Evolutionary conservation across 2,888 invertebrate genomes (phyloP).

Genomic region (Iselma pallidipennis): DNA sequence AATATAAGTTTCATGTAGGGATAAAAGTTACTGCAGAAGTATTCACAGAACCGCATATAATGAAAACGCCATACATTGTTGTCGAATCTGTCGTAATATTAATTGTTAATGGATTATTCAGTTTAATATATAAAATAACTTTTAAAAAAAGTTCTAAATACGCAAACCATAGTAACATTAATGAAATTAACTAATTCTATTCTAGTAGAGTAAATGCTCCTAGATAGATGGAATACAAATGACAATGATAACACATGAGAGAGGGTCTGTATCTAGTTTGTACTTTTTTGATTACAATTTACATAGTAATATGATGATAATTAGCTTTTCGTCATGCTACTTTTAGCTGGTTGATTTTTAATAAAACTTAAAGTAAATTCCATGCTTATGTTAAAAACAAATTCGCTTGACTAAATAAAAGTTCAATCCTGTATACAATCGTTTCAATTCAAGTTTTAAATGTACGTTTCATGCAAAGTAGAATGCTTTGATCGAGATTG

Average conservation of each 20-base stretch:
- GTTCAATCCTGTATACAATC: background rate
- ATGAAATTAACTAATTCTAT: background rate
- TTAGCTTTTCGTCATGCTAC: too few relatives aligned
- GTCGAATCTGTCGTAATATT: too few relatives aligned
- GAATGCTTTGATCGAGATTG: background rate
- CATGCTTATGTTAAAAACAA: background rate
- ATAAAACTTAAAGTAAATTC: too few relatives aligned
- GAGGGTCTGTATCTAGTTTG: background rate
- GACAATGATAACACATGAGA: background rate
- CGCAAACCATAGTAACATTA: background rate
- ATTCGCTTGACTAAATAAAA: background rate
- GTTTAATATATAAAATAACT: background rate
- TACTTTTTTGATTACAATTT: too few relatives aligned
- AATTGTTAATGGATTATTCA: background rate
- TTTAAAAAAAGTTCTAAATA: background rate
- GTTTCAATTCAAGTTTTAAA: background rate
- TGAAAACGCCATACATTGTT: too few relatives aligned
- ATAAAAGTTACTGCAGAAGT: too few relatives aligned
- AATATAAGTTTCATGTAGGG: too few relatives aligned
- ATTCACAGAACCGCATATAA: too few relatives aligned
- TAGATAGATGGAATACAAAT: background rate
- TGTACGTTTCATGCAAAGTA: background rate
- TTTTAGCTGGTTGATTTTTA: too few relatives aligned
- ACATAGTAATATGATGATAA: too few relatives aligned
- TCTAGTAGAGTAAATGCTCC: background rate